A percentile compares a stretch with the other conserved stretches of the same genome.
Conservation (phyloP, 2,113 vertebrate genomes). For the Labeo catla region DNA sequence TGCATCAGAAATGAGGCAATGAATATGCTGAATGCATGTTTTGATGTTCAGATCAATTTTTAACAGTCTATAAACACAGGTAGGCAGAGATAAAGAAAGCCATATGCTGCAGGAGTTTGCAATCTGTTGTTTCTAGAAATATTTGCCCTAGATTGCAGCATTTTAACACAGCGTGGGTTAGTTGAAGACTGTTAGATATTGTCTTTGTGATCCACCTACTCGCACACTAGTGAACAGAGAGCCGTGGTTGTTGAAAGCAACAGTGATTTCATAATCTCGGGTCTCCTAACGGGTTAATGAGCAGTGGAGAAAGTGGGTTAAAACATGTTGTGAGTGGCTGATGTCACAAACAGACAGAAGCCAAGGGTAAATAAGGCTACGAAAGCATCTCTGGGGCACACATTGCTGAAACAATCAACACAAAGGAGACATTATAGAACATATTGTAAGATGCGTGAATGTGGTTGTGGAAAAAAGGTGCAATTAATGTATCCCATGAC, state of each 20-base stretch:
- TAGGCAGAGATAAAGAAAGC: background rate
- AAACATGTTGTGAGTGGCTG: constrained; percentile 3
- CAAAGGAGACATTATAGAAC: background rate
- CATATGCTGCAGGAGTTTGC: background rate
- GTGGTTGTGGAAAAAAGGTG: background rate
- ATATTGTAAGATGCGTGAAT: background rate
- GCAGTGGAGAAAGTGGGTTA: background rate
- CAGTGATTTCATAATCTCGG: constrained; percentile 35
- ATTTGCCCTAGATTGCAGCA: background rate
- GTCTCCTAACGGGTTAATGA: constrained; percentile 29
- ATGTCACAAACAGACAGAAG: background rate
- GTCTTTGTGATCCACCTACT: constrained; percentile 43
- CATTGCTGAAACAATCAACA: background rate
- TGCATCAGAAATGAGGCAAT: background rate
- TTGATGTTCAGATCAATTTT: background rate
- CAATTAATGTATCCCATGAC: background rate
- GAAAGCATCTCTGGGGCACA: background rate
- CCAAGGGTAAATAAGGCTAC: background rate
- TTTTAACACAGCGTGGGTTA: constrained; percentile 20
- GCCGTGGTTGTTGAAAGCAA: constrained; percentile 10
- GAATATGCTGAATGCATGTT: background rate
- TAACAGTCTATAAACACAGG: background rate
- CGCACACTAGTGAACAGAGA: background rate
- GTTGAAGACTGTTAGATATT: constrained; percentile 22
- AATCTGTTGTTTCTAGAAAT: constrained; percentile 22